phyloP scores from a whole-genome alignment of 1,140 invertebrate species.

The Nautilus pompilius region DNA sequence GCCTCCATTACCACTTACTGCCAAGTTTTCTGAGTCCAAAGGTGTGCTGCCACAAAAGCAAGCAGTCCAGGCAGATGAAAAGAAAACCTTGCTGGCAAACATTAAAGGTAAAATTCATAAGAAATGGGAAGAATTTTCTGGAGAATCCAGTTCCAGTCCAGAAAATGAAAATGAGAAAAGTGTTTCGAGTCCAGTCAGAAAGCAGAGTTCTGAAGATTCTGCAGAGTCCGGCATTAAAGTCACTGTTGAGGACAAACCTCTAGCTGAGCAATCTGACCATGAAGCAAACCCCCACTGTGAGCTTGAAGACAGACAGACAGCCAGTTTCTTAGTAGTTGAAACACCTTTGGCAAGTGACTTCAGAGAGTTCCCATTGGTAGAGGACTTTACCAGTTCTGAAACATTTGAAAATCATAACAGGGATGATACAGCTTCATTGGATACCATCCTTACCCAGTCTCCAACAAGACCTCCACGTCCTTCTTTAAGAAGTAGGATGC shows the following conservation, averaged over 20 bases:
- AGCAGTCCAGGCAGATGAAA: neutral
- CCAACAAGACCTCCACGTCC: neutral
- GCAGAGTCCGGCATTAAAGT: too few species aligned
- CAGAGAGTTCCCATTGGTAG: too few species aligned
- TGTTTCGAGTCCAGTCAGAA: neutral
- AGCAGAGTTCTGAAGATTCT: neutral
- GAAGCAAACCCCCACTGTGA: too few species aligned
- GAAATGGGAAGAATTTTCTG: conserved; percentile 39
- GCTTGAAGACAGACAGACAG: too few species aligned
- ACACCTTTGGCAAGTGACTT: too few species aligned
- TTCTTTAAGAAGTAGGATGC: neutral
- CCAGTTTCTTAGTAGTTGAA: too few species aligned
- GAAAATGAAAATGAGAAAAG: conserved; percentile 21
- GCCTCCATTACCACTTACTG: neutral
- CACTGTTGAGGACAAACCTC: too few species aligned
- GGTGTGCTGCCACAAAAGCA: too few species aligned
- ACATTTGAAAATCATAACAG: too few species aligned
- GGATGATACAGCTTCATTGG: neutral
- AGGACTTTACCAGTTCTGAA: too few species aligned
- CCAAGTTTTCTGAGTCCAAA: neutral
- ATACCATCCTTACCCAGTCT: neutral
- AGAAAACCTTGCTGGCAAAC: conserved; percentile 16
- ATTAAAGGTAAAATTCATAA: conserved; percentile 31
- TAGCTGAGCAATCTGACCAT: too few species aligned
- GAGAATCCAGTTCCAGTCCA: conserved; percentile 26